A percentile compares a stretch with the other conserved stretches of the same genome.
Conservation (phyloP, 2,888 invertebrate genomes). For the Agelastica alni region DNA sequence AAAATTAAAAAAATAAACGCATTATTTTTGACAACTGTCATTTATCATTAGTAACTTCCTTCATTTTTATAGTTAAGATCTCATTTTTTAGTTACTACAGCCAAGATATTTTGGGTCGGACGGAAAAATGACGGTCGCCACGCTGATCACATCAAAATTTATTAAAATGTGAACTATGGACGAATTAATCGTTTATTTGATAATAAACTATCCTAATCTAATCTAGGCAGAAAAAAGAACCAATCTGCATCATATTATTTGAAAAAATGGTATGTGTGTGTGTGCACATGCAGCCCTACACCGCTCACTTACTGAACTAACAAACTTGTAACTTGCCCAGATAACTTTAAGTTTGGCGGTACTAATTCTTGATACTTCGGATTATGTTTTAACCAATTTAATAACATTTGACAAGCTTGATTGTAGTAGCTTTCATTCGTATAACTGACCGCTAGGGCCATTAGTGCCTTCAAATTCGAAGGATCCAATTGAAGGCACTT, state of each 20-base stretch:
- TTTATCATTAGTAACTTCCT: too few relatives aligned
- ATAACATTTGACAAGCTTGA: constrained; percentile 82
- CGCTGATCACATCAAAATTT: too few relatives aligned
- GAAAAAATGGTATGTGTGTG: neutral
- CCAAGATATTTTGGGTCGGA: too few relatives aligned
- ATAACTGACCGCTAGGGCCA: constrained; percentile 91
- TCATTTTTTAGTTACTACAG: too few relatives aligned
- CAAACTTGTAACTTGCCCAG: constrained; percentile 58
- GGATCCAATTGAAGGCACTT: constrained; percentile 82
- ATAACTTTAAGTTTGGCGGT: constrained; percentile 59
- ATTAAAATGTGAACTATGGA: too few relatives aligned
- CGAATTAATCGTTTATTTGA: too few relatives aligned
- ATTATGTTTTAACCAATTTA: constrained; percentile 78
- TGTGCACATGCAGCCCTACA: constrained; percentile 34
- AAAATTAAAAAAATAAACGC: too few relatives aligned
- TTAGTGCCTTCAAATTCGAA: constrained; percentile 78
- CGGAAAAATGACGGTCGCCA: too few relatives aligned
- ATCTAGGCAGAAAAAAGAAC: neutral
- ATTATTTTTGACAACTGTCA: too few relatives aligned
- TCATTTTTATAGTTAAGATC: too few relatives aligned
- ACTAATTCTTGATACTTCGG: constrained; percentile 80
- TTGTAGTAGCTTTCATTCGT: constrained; percentile 95
- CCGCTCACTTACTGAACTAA: constrained; percentile 55
- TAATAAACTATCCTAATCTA: too few relatives aligned
- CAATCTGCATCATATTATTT: constrained; percentile 17